Percentiles rank a stretch among this genome's conserved stretches.
Conservation (phyloP, 2,888 invertebrate species). For the Andrena praecox region DNA sequence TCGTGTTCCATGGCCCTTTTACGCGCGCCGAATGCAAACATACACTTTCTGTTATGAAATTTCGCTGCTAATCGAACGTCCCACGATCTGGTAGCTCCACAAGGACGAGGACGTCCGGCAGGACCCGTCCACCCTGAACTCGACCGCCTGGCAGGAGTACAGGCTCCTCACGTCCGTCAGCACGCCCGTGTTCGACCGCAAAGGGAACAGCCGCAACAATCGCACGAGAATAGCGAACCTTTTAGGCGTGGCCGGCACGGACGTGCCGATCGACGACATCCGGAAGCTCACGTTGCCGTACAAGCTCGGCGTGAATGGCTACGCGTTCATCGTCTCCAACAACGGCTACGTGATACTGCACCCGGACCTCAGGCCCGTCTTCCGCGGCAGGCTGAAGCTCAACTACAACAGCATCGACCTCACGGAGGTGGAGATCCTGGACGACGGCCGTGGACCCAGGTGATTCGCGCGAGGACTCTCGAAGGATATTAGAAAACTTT, state of each 20-base stretch:
- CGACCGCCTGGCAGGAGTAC: slow-evolving; percentile 84
- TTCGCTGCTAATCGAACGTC: background rate
- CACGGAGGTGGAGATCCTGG: slow-evolving; percentile 96
- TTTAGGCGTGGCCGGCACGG: slow-evolving; percentile 98
- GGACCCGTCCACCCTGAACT: slow-evolving; percentile 70
- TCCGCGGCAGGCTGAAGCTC: slow-evolving; percentile 90
- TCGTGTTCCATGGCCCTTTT: no score
- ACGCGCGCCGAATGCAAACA: no score
- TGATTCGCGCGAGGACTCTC: slow-evolving; percentile 76
- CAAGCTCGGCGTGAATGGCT: slow-evolving; percentile 98
- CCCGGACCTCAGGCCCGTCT: slow-evolving; percentile 95
- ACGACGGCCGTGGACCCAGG: slow-evolving; percentile 89
- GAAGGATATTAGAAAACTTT: no score
- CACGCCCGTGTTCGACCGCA: slow-evolving; percentile 95
- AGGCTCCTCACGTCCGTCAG: slow-evolving; percentile 96
- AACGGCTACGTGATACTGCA: slow-evolving; percentile 98
- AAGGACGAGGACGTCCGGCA: slow-evolving; percentile 73
- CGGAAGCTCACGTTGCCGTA: slow-evolving; percentile 95
- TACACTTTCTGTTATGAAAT: background rate
- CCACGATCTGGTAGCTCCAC: slow-evolving; percentile 59
- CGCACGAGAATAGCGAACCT: slow-evolving; percentile 90
- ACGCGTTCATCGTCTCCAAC: slow-evolving; percentile 98
- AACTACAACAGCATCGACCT: slow-evolving; percentile 99
- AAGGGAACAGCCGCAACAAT: slow-evolving; percentile 86
- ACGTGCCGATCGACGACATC: slow-evolving; percentile 96